Base-by-base conservation (phyloP, 2,113 vertebrate species). In the Mormyrus lacerda region DNA sequence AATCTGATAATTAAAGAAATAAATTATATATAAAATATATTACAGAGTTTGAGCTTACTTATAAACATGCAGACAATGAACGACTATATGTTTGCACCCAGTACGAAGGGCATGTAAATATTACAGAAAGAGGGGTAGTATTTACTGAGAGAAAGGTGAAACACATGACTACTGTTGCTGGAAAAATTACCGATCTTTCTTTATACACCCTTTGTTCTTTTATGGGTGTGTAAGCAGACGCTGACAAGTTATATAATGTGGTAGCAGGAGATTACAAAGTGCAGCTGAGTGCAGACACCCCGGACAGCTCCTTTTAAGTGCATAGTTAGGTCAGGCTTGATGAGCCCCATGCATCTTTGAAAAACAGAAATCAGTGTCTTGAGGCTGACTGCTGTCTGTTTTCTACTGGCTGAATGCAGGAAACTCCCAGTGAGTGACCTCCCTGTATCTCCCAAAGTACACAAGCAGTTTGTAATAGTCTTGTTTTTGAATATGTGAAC, bases 281-380 rank as follows among this genome's bases (percentile, higher is more conserved):
- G 69, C 88, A 89, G 69, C 73, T 5, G 47, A 65, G 31, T 61
- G 27, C 50, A 58, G 87, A 27, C 88, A 13, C 47, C 65, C 42
- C 69, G 27, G 27, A 83, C 88, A 83, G 73, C 88, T 76, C 88
- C 69, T 89, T 89, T 82, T 55, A 83, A 89, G 88, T 83, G 73
- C 73, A 89, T 83, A 82, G 69, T 48, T 88, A n/a, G 65, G 45
- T 31, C 50, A 39, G 19, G 27, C 39, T 53, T 73, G 27, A 76
- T 48, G 44, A 45, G 61, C 24, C 45, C 42, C 27, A n/a, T 27
- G 24, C 45, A 88, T 73, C 87, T 19, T 69, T 79, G 17, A 39
- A 79, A 42, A 79, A 27, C 69, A 88, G 69, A 79, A 50, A 79
- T 88, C 88, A 24, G 48, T 89, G 73, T n/a, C 73, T 24, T 15